Percentiles rank a stretch among this genome's conserved stretches.
Conservation (phyloP, 2,888 invertebrate genomes). For the Epinotia brunnichana region DNA sequence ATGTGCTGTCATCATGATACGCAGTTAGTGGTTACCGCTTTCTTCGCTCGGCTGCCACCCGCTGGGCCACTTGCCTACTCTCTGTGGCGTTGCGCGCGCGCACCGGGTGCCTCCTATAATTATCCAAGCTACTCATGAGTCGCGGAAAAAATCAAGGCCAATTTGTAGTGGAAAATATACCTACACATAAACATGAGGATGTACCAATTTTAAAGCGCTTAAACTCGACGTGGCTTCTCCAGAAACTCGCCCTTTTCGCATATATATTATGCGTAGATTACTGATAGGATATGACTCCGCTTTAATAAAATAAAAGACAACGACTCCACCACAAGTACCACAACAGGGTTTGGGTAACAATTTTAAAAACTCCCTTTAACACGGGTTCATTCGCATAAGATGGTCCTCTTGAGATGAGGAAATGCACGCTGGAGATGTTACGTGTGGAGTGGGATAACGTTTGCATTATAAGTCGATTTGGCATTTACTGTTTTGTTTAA, state of each 20-base stretch:
- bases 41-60: not conserved
- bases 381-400: not conserved
- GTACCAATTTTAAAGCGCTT: not conserved
- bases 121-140: slow-evolving; percentile 10
- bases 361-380: too few relatives aligned
- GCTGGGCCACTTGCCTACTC: slow-evolving; percentile 33
- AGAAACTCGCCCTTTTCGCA: not conserved
- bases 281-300: too few relatives aligned
- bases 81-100: slow-evolving; percentile 3
- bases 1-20: not conserved
- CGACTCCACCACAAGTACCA: too few relatives aligned
- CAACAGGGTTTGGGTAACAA: too few relatives aligned
- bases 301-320: too few relatives aligned
- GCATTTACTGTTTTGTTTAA: slow-evolving; percentile 19
- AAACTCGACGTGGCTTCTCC: not conserved
- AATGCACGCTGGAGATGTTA: slow-evolving; percentile 10
- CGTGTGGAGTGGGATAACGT: not conserved
- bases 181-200: not conserved
- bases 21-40: not conserved
- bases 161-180: not conserved
- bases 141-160: slow-evolving; percentile 22
- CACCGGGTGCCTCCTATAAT: slow-evolving; percentile 15
- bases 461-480: slow-evolving; percentile 17
- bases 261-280: too few relatives aligned
- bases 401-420: not conserved